phyloP scores from a whole-genome alignment of 2,113 vertebrate genomes.

The Notarius quadriscutis region DNA sequence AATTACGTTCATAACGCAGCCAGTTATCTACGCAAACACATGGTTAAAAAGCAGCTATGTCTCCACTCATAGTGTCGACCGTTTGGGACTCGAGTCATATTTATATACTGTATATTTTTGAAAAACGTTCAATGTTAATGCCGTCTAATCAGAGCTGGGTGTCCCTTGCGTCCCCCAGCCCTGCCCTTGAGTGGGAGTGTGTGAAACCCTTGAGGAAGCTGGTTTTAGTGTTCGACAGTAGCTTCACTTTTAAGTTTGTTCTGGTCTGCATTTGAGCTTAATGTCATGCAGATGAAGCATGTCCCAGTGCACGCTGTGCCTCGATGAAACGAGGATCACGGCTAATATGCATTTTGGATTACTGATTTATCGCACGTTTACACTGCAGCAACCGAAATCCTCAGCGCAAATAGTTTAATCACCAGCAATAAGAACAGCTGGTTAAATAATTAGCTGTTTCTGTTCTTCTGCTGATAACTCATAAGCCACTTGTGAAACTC shows the following conservation, averaged over 20 bases:
- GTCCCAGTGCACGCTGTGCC: neutral
- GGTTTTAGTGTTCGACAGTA: conserved; percentile 16
- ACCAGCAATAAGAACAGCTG: neutral
- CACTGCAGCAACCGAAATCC: neutral
- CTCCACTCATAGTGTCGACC: too few species aligned
- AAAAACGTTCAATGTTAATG: too few species aligned
- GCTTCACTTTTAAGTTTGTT: neutral
- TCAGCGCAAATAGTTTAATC: neutral
- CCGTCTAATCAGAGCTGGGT: too few species aligned
- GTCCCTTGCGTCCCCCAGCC: too few species aligned
- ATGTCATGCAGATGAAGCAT: neutral
- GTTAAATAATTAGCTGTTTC: neutral
- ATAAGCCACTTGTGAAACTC: neutral
- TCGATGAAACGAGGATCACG: neutral
- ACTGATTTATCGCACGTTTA: neutral
- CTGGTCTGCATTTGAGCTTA: neutral
- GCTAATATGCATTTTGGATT: neutral
- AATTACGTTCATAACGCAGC: too few species aligned
- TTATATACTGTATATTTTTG: too few species aligned
- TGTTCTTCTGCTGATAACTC: neutral
- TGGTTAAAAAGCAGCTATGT: too few species aligned
- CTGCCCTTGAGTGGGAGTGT: too few species aligned
- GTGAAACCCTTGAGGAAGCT: conserved; percentile 39
- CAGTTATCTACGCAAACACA: too few species aligned
- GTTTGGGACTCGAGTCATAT: too few species aligned